Evolutionary conservation across 2,888 invertebrate genomes (phyloP), one percentile per base, ranked within the genome.

Genomic region (Zaprionus obscuricornis): DNA sequence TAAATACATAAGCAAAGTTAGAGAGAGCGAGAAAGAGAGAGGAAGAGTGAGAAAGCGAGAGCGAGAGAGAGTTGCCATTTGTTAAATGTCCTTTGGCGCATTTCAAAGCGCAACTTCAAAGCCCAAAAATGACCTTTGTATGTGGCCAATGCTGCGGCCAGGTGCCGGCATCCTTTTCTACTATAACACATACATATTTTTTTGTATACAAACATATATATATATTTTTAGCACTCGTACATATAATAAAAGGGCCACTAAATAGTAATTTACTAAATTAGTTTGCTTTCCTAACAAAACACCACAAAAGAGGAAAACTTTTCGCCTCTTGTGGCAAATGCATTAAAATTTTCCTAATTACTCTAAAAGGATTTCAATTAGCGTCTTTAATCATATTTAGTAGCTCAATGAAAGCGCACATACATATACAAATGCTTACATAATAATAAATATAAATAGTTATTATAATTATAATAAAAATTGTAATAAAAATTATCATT

Each of bases 181-280:
- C n/a, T n/a, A n/a, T n/a, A n/a, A n/a, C n/a, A n/a, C n/a, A n/a
- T n/a, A 4, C 13, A 3, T 13, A 5, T 31, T 7, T 11, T n/a
- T 31, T 14, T 8, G 4, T 29, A 33, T 24, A 29, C 17, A 22
- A 24, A 2, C 22, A 17, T 18, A 18, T 43, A 42, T 29, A 36
- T 40, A 10, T 36, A 27, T 14, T 16, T 13, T 2, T 36, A 13
- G 8, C 5, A n/a, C n/a, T 29, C 3, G 3, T 7, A 3, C 29
- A 8, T 20, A 33, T 26, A 56, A 36, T 37, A 65, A 68, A 54
- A 34, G 36, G 40, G 59, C 74, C 69, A 64, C 82, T 82, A 86
- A 81, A 84, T 81, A 86, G 86, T 81, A 86, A 86, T 86, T 81
- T 86, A 81, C 71, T 66, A 81, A 81, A 81, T 81, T 84, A 81